Evolutionary conservation across 2,888 invertebrate species (phyloP).

Genomic region (Ceratothoa steindachneri): DNA sequence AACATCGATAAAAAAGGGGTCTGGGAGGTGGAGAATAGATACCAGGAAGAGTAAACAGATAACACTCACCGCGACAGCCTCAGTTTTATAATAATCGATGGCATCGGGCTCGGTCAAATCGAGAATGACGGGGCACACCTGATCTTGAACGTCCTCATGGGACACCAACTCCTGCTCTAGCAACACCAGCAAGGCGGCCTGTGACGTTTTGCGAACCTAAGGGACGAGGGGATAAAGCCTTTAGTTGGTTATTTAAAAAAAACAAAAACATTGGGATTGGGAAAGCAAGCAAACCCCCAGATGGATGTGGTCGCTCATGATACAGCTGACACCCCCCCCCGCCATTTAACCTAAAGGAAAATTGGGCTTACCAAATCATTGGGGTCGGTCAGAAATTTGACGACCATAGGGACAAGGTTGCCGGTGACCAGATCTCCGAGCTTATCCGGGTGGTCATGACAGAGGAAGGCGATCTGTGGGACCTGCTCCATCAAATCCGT

Average conservation of each 20-base stretch:
- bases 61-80: slow-evolving; percentile 60
- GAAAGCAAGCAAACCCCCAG: too few relatives aligned
- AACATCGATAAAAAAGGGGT: background rate
- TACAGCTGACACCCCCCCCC: too few relatives aligned
- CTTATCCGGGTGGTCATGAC: slow-evolving; percentile 56
- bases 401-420: slow-evolving; percentile 63
- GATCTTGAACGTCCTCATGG: slow-evolving; percentile 61
- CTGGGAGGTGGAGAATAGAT: too few relatives aligned
- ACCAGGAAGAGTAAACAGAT: slow-evolving; percentile 48
- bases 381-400: slow-evolving; percentile 61
- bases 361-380: slow-evolving; percentile 59
- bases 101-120: slow-evolving; percentile 59
- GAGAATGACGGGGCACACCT: slow-evolving; percentile 64
- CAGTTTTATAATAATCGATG: slow-evolving; percentile 59
- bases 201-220: slow-evolving; percentile 64
- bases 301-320: too few relatives aligned
- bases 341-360: too few relatives aligned
- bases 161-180: slow-evolving; percentile 64
- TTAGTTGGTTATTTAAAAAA: too few relatives aligned
- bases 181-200: slow-evolving; percentile 62
- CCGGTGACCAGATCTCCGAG: slow-evolving; percentile 58
- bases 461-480: slow-evolving; percentile 63
- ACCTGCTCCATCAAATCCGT: slow-evolving; percentile 65
- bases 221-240: background rate
- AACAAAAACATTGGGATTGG: background rate